phyloP scores from a whole-genome alignment of 2,113 vertebrate genomes.

The Saimiri boliviensis region DNA sequence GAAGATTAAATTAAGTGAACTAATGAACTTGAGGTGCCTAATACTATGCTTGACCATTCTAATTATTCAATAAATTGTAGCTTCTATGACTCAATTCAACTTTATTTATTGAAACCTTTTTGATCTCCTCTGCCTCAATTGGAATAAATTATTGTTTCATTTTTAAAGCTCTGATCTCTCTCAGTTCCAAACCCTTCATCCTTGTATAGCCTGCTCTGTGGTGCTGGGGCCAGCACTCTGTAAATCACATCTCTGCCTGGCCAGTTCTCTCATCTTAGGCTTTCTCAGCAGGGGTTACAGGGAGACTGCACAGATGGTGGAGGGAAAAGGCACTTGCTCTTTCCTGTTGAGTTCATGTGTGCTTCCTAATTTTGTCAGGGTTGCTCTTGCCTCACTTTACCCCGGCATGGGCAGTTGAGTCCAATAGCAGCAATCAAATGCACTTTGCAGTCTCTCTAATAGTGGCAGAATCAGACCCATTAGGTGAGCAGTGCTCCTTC shows the following conservation, averaged over 20 bases:
- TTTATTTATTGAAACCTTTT: not conserved
- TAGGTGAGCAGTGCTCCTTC: accelerated
- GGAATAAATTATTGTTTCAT: not conserved
- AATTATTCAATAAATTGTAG: not conserved
- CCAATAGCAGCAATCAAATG: not conserved
- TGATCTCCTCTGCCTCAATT: not conserved
- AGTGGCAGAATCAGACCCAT: not conserved
- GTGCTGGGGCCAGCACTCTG: not conserved
- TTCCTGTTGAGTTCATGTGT: not conserved
- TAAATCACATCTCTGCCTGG: not conserved
- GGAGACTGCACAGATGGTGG: not conserved
- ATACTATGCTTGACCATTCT: not conserved
- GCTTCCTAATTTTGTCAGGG: not conserved
- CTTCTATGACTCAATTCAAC: not conserved
- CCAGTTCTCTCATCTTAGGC: not conserved
- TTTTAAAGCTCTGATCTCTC: not conserved
- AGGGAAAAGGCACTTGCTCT: not conserved
- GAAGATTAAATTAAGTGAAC: constrained; percentile 17
- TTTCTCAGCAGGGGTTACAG: not conserved
- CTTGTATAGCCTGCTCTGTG: not conserved
- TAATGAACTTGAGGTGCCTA: not conserved
- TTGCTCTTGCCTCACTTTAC: not conserved
- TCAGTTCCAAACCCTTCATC: not conserved
- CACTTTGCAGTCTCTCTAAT: not conserved
- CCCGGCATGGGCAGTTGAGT: not conserved